Conservation (phyloP, 2,888 invertebrate species). For the Rhamnusium bicolor region DNA sequence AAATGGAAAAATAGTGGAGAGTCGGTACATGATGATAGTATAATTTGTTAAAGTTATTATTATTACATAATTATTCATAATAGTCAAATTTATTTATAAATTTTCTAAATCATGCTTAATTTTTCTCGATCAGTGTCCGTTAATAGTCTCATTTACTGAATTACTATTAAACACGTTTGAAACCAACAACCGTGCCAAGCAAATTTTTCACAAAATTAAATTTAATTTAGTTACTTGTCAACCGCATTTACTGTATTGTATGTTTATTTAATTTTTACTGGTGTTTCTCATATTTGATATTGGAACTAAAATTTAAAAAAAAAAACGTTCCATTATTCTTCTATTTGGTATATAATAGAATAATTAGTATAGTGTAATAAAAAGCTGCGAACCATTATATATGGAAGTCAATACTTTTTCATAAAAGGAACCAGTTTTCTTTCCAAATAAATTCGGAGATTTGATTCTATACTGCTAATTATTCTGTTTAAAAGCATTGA, state of each 20-base stretch:
- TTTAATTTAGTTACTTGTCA: conserved; percentile 7
- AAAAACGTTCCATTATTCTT: no score
- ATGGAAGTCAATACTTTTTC: no score
- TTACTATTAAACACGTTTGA: neutral
- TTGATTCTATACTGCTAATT: no score
- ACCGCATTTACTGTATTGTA: neutral
- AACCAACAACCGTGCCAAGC: neutral
- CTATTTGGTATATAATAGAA: no score
- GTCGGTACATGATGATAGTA: no score
- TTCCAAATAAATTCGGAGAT: no score
- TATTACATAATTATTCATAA: neutral
- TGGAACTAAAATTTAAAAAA: no score
- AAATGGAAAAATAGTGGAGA: no score
- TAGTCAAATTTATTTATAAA: neutral
- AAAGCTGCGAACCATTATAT: no score
- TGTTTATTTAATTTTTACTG: conserved; percentile 1
- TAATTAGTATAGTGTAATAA: no score
- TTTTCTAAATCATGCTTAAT: neutral
- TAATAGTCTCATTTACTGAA: neutral
- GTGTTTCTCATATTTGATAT: neutral
- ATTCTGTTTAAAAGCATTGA: no score
- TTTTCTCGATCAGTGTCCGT: neutral
- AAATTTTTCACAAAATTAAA: neutral
- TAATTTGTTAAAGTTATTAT: neutral
- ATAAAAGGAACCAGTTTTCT: no score